Evolutionary conservation across 2,797 vertebrate species (phyloP).

Genomic region (Amniataba percoides): DNA sequence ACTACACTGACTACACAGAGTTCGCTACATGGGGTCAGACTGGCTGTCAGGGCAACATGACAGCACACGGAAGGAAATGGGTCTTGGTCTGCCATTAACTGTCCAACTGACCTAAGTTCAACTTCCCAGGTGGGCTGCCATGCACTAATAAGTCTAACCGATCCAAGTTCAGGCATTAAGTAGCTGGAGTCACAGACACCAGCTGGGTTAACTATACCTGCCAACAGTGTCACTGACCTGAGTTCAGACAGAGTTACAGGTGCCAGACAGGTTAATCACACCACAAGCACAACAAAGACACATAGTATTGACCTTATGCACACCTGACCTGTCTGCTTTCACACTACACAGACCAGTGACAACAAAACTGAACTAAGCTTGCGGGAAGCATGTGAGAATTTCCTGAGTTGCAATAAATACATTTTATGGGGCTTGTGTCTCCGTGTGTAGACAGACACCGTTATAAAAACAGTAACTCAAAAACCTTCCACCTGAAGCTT

Average conservation of each 20-base stretch:
- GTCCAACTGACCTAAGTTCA: slow-evolving; percentile 71
- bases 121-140: slow-evolving; percentile 63
- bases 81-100: slow-evolving; percentile 60
- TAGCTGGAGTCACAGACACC: slow-evolving; percentile 71
- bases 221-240: slow-evolving; percentile 67
- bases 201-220: slow-evolving; percentile 75
- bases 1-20: slow-evolving; percentile 9
- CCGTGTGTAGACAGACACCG: background rate
- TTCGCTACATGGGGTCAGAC: slow-evolving; percentile 48
- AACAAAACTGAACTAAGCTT: slow-evolving; percentile 21
- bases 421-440: slow-evolving; percentile 3
- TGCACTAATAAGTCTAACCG: slow-evolving; percentile 71
- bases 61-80: slow-evolving; percentile 56
- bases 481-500: background rate
- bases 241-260: slow-evolving; percentile 63
- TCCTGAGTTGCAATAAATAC: slow-evolving; percentile 26
- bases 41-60: slow-evolving; percentile 53
- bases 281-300: slow-evolving; percentile 71
- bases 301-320: slow-evolving; percentile 49
- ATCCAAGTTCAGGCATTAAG: slow-evolving; percentile 70
- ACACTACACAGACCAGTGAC: slow-evolving; percentile 28
- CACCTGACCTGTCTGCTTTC: slow-evolving; percentile 39
- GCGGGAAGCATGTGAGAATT: slow-evolving; percentile 10
- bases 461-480: background rate
- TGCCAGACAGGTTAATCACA: slow-evolving; percentile 76